Base-by-base conservation (phyloP, 1,140 invertebrate genomes). In the Diorhabda sublineata region DNA sequence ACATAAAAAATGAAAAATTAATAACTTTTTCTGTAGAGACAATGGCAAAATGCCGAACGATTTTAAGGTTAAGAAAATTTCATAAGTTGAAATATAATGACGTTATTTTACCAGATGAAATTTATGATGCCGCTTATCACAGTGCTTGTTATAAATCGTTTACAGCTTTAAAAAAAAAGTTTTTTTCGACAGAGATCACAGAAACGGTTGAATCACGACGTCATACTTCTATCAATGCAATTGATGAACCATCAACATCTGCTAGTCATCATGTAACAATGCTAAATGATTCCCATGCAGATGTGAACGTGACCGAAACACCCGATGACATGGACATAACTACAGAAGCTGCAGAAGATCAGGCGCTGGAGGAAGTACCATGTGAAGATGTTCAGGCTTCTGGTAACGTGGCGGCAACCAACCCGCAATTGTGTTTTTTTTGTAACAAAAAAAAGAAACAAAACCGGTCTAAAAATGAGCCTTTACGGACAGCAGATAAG, bases 71-170 rank as follows among this genome's bases (percentile, higher is more conserved):
- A 66, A 11, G 65, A 63, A 66, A 59, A 59, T 45, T 66, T 59
- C 58, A 66, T 66, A 66, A 66, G 42, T 59, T 66, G 7, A 66
- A 66, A 59, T 66, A 66, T 60, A 66, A 66, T 3, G 45, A 66
- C 43, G 42, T 61, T 58, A 61, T 66, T 66, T 45, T 66, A 66
- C 58, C 65, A 26, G 43, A 66, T 45, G 65, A 66, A 60, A 67
- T 67, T 42, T 67, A 47, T 65, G 70, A 71, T 58, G 41, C 45
- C 3, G 70, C 3, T 42, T 69, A 71, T 71, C 69, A 71, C 64
- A 71, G 67, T 64, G 63, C 59, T 71, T 71, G 69, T 71, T 71
- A 71, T 47, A 71, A 64, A 42, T 58, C 61, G n/a, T 71, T 70
- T 70, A 68, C 66, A 64, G 67, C 67, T 44, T 11, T 60, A 42